A percentile compares a stretch with the other conserved stretches of the same genome.
phyloP scores from a whole-genome alignment of 2,888 invertebrate species.

The Adelognathus sp. region DNA sequence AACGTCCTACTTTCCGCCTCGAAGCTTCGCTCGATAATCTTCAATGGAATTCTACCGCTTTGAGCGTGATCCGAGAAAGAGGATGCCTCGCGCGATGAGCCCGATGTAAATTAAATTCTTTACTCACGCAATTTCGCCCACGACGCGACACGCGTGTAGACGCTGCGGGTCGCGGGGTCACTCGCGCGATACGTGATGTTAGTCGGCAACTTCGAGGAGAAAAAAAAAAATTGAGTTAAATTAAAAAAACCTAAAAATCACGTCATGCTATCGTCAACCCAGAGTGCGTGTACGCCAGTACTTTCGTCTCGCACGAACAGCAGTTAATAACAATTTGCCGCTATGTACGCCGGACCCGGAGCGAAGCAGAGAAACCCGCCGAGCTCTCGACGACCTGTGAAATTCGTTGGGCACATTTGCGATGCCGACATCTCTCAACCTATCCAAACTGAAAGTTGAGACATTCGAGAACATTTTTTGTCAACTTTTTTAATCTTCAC shows the following conservation, averaged over 20 bases:
- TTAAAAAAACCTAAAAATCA: conserved; percentile 35
- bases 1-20: conserved; percentile 10
- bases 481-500: neutral
- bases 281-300: conserved; percentile 45
- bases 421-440: conserved; percentile 27
- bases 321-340: conserved; percentile 66
- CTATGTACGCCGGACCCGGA: conserved; percentile 34
- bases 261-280: conserved; percentile 49
- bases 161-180: neutral
- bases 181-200: conserved; percentile 16
- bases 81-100: neutral
- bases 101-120: conserved; percentile 48
- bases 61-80: neutral
- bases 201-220: conserved; percentile 1
- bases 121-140: conserved; percentile 47
- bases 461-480: neutral
- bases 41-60: conserved; percentile 6
- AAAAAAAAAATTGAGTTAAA: neutral
- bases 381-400: conserved; percentile 12
- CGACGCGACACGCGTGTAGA: conserved; percentile 11
- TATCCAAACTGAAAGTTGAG: too few species aligned
- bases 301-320: conserved; percentile 66
- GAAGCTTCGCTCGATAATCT: conserved; percentile 23
- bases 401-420: conserved; percentile 41
- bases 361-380: conserved; percentile 31